Conservation (phyloP, 2,888 invertebrate species). For the Lepetodrilus schrolli region DNA sequence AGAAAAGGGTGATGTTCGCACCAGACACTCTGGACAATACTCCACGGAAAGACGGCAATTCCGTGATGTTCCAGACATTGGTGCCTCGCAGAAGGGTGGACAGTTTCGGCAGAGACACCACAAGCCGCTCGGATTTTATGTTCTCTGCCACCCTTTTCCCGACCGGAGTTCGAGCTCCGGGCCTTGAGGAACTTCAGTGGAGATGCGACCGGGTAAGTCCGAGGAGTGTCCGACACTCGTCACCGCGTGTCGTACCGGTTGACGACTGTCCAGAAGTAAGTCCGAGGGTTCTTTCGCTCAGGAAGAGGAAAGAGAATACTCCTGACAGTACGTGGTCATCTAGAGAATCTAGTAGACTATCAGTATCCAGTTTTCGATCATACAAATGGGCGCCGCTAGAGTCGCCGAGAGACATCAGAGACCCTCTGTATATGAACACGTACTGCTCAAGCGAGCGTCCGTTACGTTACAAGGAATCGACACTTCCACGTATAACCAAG, state of each 20-base stretch:
- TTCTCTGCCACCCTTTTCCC: slow-evolving; percentile 39
- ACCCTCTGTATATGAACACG: slow-evolving; percentile 40
- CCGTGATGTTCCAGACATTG: slow-evolving; percentile 29
- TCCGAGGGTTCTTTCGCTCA: slow-evolving; percentile 1
- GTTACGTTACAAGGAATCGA: slow-evolving; percentile 24
- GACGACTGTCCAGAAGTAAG: neutral
- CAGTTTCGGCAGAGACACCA: slow-evolving; percentile 35
- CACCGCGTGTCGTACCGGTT: neutral
- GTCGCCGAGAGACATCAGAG: slow-evolving; percentile 35
- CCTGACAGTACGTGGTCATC: neutral
- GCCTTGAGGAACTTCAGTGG: slow-evolving; percentile 34
- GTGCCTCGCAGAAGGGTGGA: slow-evolving; percentile 34
- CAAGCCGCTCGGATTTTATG: slow-evolving; percentile 31
- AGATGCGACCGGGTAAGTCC: neutral
- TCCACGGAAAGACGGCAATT: neutral
- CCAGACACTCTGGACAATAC: neutral
- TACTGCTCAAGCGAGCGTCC: slow-evolving; percentile 40
- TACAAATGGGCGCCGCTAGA: neutral
- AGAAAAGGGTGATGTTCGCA: slow-evolving; percentile 18
- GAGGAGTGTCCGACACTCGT: neutral
- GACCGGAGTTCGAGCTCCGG: slow-evolving; percentile 35
- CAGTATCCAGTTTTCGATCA: neutral
- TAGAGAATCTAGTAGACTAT: neutral
- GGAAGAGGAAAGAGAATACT: neutral
- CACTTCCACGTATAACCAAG: slow-evolving; percentile 28